Evolutionary conservation across 1,140 invertebrate species (phyloP).

Genomic region (Dolichoris vasculosae): DNA sequence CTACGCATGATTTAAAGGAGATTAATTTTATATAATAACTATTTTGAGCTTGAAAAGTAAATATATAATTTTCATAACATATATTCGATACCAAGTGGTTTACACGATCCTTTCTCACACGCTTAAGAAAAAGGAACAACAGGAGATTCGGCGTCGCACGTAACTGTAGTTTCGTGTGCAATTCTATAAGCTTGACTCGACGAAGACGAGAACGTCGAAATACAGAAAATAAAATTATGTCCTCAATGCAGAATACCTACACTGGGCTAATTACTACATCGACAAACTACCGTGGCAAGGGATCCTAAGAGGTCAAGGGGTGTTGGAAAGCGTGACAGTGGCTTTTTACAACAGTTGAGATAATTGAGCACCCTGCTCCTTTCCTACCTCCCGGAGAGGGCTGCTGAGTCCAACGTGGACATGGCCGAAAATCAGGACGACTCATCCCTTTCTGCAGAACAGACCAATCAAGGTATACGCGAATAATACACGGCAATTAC

Average conservation of each 20-base stretch:
- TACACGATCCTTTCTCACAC: neutral
- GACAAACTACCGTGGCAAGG: constrained; percentile 58
- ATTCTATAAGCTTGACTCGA: neutral
- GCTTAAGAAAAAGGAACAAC: neutral
- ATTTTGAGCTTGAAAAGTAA: no score
- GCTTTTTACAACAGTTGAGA: neutral
- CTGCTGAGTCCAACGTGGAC: constrained; percentile 30
- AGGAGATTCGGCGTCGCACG: neutral
- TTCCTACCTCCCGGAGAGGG: neutral
- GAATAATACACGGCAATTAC: neutral
- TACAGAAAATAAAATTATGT: constrained; percentile 61
- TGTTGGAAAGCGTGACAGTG: neutral
- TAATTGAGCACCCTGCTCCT: neutral
- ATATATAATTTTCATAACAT: neutral
- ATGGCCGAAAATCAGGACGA: constrained; percentile 74
- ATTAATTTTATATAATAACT: neutral
- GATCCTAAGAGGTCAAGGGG: constrained; percentile 59
- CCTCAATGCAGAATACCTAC: constrained; percentile 55
- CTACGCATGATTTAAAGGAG: neutral
- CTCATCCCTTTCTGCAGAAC: constrained; percentile 58
- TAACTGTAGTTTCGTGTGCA: neutral
- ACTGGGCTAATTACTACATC: constrained; percentile 60
- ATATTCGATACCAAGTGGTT: neutral
- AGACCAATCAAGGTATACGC: constrained; percentile 33
- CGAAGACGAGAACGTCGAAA: neutral